Evolutionary conservation across 2,797 vertebrate species (phyloP).

Genomic region (Triplophysa bombifrons): DNA sequence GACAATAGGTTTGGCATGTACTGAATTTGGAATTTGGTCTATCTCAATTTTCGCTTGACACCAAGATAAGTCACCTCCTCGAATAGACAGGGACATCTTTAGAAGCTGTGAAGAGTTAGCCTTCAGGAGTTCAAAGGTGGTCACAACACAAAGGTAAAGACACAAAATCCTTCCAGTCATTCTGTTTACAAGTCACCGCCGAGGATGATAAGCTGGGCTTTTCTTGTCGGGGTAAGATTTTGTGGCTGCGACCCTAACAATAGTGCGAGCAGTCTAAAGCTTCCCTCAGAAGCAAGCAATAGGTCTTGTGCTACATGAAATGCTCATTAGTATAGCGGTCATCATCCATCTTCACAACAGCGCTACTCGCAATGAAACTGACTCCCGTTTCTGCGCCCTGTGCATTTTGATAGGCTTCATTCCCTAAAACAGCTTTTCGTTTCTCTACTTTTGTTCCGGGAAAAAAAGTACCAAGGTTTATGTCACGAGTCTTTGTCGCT

Average conservation of each 20-base stretch:
- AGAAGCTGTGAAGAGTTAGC: slow-evolving; percentile 63
- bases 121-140: slow-evolving; percentile 65
- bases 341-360: slow-evolving; percentile 28
- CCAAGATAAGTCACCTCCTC: slow-evolving; percentile 72
- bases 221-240: slow-evolving; percentile 76
- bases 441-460: not conserved
- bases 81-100: slow-evolving; percentile 65
- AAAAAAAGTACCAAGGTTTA: slow-evolving; percentile 1
- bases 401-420: not conserved
- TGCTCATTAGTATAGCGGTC: slow-evolving; percentile 28
- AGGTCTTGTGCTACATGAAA: slow-evolving; percentile 35
- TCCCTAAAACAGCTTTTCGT: slow-evolving; percentile 2
- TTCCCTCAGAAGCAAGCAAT: slow-evolving; percentile 29
- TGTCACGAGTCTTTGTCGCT: slow-evolving; percentile 22
- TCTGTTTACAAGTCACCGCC: slow-evolving; percentile 69
- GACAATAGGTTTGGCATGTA: slow-evolving; percentile 48
- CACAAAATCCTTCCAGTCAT: slow-evolving; percentile 69
- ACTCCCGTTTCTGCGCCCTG: not conserved
- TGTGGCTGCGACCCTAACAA: slow-evolving; percentile 65
- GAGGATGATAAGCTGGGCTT: slow-evolving; percentile 73
- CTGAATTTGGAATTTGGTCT: slow-evolving; percentile 50
- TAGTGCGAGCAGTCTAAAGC: slow-evolving; percentile 54
- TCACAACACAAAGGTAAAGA: slow-evolving; percentile 49
- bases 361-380: not conserved
- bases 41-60: slow-evolving; percentile 69